phyloP scores from a whole-genome alignment of 2,797 vertebrate species.

The Florisuga fusca region DNA sequence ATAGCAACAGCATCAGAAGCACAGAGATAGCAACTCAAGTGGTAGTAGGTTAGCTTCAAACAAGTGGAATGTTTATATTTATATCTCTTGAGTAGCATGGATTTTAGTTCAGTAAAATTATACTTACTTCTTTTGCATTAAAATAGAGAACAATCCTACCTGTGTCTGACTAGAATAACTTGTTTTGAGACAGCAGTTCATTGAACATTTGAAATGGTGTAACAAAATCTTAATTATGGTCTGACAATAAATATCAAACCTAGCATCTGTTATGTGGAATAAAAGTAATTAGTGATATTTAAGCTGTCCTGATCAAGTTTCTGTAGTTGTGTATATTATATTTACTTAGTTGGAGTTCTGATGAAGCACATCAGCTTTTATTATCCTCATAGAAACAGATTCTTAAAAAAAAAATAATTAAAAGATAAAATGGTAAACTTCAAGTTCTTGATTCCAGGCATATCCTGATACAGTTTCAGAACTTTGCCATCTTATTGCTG shows the following conservation, averaged over 20 bases:
- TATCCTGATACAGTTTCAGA: not conserved
- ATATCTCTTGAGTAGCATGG: not conserved
- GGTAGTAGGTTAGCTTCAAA: not conserved
- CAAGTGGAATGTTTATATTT: not conserved
- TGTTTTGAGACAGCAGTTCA: not conserved
- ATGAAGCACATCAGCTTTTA: not conserved
- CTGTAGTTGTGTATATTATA: not conserved
- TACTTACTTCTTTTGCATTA: not conserved
- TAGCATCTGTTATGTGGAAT: not conserved
- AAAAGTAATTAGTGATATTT: not conserved
- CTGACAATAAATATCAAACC: not conserved
- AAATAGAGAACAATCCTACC: not conserved
- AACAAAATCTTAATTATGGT: not conserved
- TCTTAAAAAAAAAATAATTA: too few relatives aligned
- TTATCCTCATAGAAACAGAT: not conserved
- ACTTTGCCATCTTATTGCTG: not conserved
- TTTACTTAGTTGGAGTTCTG: not conserved
- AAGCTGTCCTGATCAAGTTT: not conserved
- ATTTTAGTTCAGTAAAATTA: not conserved
- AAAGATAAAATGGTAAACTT: not conserved
- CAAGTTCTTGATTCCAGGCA: not conserved
- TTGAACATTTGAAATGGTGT: slow-evolving; percentile 1
- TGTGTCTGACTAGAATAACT: not conserved
- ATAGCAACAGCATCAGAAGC: not conserved
- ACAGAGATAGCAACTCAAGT: not conserved